Evolutionary conservation across 2,797 vertebrate genomes (phyloP).

Genomic region (Gorsachius magnificus): DNA sequence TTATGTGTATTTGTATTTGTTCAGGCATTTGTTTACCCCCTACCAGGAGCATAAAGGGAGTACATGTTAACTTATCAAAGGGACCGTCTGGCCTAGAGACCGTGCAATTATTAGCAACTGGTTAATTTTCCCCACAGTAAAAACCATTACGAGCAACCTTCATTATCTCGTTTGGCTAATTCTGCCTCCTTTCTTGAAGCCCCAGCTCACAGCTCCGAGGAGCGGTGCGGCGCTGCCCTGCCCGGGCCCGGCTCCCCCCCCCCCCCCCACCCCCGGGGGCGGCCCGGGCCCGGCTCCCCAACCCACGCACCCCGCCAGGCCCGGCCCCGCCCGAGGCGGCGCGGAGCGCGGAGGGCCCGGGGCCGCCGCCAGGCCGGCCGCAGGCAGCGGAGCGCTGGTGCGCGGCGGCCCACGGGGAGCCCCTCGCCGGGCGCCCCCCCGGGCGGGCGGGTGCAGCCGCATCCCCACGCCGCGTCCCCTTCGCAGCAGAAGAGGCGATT

Average conservation of each 20-base stretch:
- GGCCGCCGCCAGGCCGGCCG: too few relatives aligned
- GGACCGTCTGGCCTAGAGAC: conserved; percentile 72
- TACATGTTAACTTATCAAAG: conserved; percentile 79
- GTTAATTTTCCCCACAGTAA: conserved; percentile 76
- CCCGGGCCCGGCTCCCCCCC: background rate
- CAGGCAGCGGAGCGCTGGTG: too few relatives aligned
- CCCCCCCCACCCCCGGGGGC: too few relatives aligned
- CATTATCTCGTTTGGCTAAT: conserved; percentile 61
- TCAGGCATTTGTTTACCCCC: conserved; percentile 77
- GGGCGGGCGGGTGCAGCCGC: too few relatives aligned
- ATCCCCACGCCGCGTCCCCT: too few relatives aligned
- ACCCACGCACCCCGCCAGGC: too few relatives aligned
- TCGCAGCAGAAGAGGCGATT: too few relatives aligned
- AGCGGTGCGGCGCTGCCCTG: background rate
- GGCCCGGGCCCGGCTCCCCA: background rate
- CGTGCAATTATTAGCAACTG: conserved; percentile 75
- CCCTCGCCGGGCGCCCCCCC: too few relatives aligned
- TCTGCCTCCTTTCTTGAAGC: background rate
- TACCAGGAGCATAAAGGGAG: conserved; percentile 72
- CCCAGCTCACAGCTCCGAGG: background rate
- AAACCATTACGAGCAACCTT: conserved; percentile 62
- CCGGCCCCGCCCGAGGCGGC: too few relatives aligned
- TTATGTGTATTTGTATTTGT: conserved; percentile 76
- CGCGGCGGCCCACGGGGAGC: too few relatives aligned
- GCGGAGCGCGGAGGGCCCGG: too few relatives aligned